Evolutionary conservation across 1,140 invertebrate species (phyloP).

Genomic region (Dendroctonus ponderosae): DNA sequence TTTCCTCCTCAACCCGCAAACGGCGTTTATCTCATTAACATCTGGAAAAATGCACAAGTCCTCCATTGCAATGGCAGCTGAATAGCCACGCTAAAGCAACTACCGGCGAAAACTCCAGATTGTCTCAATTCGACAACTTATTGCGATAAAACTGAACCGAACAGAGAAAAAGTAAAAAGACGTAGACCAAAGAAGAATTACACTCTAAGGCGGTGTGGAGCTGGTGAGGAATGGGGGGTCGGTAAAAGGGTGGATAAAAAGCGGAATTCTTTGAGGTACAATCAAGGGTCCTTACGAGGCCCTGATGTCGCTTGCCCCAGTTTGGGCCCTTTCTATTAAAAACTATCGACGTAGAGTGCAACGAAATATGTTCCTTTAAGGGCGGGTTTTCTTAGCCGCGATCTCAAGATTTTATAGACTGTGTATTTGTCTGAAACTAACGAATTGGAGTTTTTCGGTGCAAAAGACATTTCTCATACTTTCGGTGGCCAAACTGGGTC

Average conservation of each 20-base stretch:
- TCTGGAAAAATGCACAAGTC: too few relatives aligned
- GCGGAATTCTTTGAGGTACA: constrained; percentile 32
- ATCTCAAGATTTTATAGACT: too few relatives aligned
- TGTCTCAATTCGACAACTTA: constrained; percentile 23
- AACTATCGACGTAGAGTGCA: constrained; percentile 14
- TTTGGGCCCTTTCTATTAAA: constrained; percentile 24
- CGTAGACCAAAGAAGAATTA: constrained; percentile 25
- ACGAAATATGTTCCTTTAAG: not conserved
- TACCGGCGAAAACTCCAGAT: constrained; percentile 11
- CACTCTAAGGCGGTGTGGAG: constrained; percentile 16
- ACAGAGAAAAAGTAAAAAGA: constrained; percentile 24
- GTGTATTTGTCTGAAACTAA: too few relatives aligned
- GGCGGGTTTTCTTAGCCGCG: too few relatives aligned
- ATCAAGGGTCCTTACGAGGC: constrained; percentile 25
- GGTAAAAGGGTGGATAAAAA: constrained; percentile 16
- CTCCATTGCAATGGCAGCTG: too few relatives aligned
- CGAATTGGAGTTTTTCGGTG: too few relatives aligned
- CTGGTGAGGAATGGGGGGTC: not conserved
- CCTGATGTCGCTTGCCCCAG: constrained; percentile 18
- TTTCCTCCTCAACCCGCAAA: too few relatives aligned
- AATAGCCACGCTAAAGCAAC: too few relatives aligned
- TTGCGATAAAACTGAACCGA: constrained; percentile 31
- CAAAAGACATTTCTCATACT: too few relatives aligned
- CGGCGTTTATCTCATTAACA: too few relatives aligned
- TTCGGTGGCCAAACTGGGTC: too few relatives aligned